Evolutionary conservation across 2,888 invertebrate genomes (phyloP), one percentile per base, ranked within the genome.

Genomic region (Lasioglossum morio): DNA sequence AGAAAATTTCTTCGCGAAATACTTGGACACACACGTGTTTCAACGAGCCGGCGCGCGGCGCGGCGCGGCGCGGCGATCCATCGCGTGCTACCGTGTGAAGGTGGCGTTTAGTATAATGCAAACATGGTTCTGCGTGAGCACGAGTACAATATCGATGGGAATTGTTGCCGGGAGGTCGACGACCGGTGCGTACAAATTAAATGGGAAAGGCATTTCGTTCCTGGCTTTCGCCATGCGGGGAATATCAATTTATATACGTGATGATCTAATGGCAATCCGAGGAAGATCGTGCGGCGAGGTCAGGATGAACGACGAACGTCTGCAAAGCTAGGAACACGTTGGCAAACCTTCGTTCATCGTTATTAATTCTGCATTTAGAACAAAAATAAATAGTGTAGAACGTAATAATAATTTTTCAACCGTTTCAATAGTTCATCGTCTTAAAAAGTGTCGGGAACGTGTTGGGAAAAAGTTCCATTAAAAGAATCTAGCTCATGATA

Each of bases 161-260:
- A 77, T 85, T 69, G 77, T 85, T 81, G 75, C 81, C 72, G 70
- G 53, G 66, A 69, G 85, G 90, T 90, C 87, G 83, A 75, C 82
- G 88, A 89, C 87, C 85, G 66, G 30, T 10, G 57, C 69, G 83
- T 46, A 78, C 72, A 63, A 81, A 86, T 85, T 80, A 86, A 84
- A 72, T 78, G 82, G 79, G 72, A 86, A 83, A 86, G 78, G 69
- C 88, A 88, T 91, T 90, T 91, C 86, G 88, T 90, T 79, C 74
- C 81, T 57, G 87, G 74, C 89, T 88, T 87, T 90, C 84, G 87
- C 79, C 84, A 48, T 77, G 83, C 34, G 69, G 69, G n/a, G 81
- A 87, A 86, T 86, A 88, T 88, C 75, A 81, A 86, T 83, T 74
- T 8, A n/a, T 40, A 84, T 30, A 60, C 66, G 23, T n/a, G 53